phyloP scores from a whole-genome alignment of 2,797 vertebrate species.

The Tadarida brasiliensis region DNA sequence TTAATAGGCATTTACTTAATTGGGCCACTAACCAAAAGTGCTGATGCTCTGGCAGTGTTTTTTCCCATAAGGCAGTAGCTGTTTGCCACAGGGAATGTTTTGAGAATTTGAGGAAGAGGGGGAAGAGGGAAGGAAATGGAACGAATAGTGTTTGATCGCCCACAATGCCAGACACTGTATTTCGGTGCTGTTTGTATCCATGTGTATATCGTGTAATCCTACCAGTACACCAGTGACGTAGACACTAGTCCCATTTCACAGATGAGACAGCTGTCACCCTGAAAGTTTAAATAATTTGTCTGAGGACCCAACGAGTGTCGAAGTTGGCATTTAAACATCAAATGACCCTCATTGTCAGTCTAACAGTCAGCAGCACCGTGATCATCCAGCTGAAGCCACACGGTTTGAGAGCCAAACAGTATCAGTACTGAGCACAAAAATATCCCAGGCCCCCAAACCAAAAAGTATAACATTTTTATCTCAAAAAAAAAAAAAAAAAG shows the following conservation, averaged over 20 bases:
- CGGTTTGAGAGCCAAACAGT: not conserved
- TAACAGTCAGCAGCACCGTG: not conserved
- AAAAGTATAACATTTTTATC: not conserved
- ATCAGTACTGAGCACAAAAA: not conserved
- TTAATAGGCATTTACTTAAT: constrained; percentile 36
- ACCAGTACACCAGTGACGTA: not conserved
- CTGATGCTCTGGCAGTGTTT: not conserved
- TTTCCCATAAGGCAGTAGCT: not conserved
- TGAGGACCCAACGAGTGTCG: not conserved
- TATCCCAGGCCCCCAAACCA: not conserved
- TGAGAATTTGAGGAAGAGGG: constrained; percentile 1
- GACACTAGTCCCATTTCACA: not conserved
- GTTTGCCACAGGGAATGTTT: not conserved
- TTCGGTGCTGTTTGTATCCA: not conserved
- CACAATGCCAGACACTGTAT: fast-evolving
- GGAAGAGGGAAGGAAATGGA: not conserved
- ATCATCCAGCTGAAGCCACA: not conserved
- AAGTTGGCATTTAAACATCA: not conserved
- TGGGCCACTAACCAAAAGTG: constrained; percentile 22
- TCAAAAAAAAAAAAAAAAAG: not conserved
- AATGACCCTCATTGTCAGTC: too few species aligned
- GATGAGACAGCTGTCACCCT: not conserved
- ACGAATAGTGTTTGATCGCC: not conserved
- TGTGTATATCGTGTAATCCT: not conserved
- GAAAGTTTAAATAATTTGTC: not conserved